Conservation (phyloP, 1,140 invertebrate genomes). For the Formica exsecta region DNA sequence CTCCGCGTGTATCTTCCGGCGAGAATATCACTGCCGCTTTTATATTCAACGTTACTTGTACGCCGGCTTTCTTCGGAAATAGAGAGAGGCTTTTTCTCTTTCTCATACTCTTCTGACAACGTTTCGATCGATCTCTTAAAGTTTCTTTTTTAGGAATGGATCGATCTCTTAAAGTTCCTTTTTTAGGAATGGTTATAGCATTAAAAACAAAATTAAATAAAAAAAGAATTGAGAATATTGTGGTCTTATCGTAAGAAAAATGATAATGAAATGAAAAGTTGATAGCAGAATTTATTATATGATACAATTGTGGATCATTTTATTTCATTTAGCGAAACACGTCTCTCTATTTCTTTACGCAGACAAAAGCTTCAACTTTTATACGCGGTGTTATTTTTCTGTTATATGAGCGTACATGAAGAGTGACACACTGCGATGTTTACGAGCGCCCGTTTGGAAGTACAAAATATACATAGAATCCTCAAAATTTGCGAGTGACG, state of each 20-base stretch:
- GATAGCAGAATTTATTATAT: background rate
- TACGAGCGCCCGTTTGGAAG: constrained; percentile 60
- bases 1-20: constrained; percentile 20
- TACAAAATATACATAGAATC: constrained; percentile 61
- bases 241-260: background rate
- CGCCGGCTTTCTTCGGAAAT: constrained; percentile 3
- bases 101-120: background rate
- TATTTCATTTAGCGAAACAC: background rate
- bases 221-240: background rate
- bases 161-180: constrained; percentile 8
- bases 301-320: background rate
- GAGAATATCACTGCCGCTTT: constrained; percentile 40
- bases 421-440: constrained; percentile 69
- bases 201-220: background rate
- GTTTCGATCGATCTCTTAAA: background rate
- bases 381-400: constrained; percentile 70
- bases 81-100: background rate
- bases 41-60: constrained; percentile 54
- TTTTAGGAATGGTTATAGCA: background rate
- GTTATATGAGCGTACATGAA: constrained; percentile 64
- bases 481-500: constrained; percentile 53
- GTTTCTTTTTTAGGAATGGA: background rate
- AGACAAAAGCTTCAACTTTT: constrained; percentile 55
- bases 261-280: background rate
- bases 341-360: background rate